A percentile compares a stretch with the other conserved stretches of the same genome.
These are phyloP conservation scores for Petaurus breviceps DNA, from an alignment of 2,113 vertebrate genomes.

Conservation along the genomic window DNA sequence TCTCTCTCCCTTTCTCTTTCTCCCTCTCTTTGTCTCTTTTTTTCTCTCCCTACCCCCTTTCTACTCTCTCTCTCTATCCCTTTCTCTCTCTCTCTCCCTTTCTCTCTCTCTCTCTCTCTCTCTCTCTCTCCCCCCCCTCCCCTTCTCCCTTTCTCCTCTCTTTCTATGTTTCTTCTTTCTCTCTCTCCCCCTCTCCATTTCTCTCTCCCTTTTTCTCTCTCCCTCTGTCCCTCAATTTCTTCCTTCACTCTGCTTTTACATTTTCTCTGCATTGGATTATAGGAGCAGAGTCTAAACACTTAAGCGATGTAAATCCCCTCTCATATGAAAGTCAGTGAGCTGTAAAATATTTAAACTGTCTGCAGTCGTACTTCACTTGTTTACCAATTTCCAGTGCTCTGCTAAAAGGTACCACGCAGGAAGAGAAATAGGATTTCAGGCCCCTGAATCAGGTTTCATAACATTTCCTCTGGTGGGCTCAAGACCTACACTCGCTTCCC, in stretches of 20 bases:
- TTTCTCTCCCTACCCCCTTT: too few species aligned
- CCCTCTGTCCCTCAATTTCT: neutral
- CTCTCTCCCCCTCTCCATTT: too few species aligned
- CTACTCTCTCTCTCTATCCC: too few species aligned
- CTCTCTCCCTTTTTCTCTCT: neutral
- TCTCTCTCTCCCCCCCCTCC: too few species aligned
- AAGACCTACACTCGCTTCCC: neutral
- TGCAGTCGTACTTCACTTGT: constrained; percentile 19
- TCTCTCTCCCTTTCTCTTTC: too few species aligned
- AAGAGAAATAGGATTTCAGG: neutral
- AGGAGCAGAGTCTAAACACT: constrained; percentile 44
- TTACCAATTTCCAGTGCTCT: constrained; percentile 49
- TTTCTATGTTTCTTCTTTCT: too few species aligned
- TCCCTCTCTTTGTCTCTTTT: too few species aligned
- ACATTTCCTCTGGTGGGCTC: neutral
- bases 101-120: too few species aligned
- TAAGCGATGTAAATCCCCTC: constrained; percentile 45
- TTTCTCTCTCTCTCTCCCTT: too few species aligned
- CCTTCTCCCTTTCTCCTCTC: too few species aligned
- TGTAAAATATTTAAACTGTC: constrained; percentile 56
- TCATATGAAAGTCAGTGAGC: constrained; percentile 49
- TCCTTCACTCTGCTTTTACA: neutral
- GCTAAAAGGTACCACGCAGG: constrained; percentile 47
- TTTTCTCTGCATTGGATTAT: constrained; percentile 48
- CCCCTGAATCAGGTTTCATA: constrained; percentile 5